These are phyloP conservation scores for Dromiciops gliroides DNA, from an alignment of 2,113 vertebrate genomes.

Conservation along the genomic window DNA sequence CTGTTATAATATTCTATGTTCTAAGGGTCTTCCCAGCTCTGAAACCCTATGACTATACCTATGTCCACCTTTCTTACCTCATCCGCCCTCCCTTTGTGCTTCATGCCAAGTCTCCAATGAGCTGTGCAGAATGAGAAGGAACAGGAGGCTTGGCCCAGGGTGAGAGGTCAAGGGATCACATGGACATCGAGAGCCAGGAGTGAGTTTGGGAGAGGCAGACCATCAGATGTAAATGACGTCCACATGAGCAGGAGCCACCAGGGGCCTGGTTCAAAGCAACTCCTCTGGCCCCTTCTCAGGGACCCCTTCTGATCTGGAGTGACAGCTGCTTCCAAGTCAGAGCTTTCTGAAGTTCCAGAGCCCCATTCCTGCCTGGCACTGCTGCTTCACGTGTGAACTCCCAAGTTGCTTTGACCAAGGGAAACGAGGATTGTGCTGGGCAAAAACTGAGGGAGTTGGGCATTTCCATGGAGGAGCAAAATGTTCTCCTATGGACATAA, in stretches of 20 bases:
- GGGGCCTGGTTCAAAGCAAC: neutral
- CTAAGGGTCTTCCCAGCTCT: neutral
- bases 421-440: neutral
- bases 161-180: neutral
- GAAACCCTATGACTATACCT: neutral
- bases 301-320: neutral
- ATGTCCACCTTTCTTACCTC: neutral
- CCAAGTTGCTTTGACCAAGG: neutral
- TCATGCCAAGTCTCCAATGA: conserved; percentile 7
- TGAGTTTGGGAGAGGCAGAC: neutral
- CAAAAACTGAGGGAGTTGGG: neutral
- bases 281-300: neutral
- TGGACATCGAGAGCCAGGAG: neutral
- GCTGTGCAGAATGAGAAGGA: neutral
- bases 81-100: neutral
- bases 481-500: neutral
- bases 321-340: neutral
- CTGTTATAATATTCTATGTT: neutral
- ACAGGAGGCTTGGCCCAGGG: neutral
- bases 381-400: neutral
- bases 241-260: neutral
- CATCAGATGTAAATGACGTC: neutral
- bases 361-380: neutral
- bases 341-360: neutral
- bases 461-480: neutral